These are phyloP conservation scores for Pseudorectes ferrugineus DNA, from an alignment of 2,113 vertebrate genomes.

Conservation along the genomic window DNA sequence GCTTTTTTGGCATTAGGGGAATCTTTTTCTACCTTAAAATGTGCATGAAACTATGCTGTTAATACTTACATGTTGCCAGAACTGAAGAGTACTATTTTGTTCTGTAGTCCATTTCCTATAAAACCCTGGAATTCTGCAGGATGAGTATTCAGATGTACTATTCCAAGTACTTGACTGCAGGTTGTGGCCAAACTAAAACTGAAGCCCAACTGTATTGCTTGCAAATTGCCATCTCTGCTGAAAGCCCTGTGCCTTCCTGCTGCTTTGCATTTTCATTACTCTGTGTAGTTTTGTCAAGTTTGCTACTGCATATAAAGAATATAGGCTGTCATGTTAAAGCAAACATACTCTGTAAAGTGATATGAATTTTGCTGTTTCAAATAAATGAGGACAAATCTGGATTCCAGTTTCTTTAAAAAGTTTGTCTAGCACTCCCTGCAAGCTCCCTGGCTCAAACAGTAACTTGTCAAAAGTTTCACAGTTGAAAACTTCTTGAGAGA, in stretches of 20 bases:
- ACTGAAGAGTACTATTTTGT: not conserved
- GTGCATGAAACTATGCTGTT: rapidly evolving
- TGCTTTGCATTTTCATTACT: not conserved
- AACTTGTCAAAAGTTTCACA: not conserved
- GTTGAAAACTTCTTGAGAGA: not conserved
- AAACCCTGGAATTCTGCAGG: not conserved
- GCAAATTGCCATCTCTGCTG: not conserved
- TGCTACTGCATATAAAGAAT: not conserved
- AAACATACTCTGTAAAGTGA: not conserved
- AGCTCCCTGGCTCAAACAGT: not conserved
- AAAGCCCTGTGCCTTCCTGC: not conserved
- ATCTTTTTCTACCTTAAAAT: not conserved
- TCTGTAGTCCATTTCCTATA: not conserved
- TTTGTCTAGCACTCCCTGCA: not conserved
- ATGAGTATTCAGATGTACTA: not conserved
- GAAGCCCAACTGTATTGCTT: not conserved
- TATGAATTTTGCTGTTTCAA: not conserved
- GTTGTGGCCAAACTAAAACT: not conserved
- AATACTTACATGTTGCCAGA: not conserved
- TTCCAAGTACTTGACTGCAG: not conserved
- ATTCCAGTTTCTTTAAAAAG: not conserved
- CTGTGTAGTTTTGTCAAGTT: not conserved
- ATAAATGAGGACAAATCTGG: not conserved
- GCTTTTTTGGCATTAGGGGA: not conserved
- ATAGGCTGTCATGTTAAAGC: not conserved